A percentile compares a stretch with the other conserved stretches of the same genome.
Evolutionary conservation across 2,797 vertebrate species (phyloP).

Genomic region (Helicolenus hilgendorfi): DNA sequence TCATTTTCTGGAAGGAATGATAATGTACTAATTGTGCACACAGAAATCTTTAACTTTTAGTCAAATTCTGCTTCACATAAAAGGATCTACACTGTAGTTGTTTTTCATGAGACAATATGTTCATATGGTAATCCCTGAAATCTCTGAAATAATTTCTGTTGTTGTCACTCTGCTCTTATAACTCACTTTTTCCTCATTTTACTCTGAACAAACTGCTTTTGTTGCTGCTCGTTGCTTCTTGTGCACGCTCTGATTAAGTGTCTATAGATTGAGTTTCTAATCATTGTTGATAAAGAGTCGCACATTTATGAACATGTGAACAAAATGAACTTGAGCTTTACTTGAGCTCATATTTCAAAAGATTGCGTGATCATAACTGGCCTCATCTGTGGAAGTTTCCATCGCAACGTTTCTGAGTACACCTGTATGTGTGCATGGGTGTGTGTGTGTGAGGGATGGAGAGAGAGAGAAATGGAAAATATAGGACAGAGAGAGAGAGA

Average conservation of each 20-base stretch:
- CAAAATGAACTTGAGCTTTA: not conserved
- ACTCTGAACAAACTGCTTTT: not conserved
- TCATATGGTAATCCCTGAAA: no score
- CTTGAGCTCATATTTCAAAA: slow-evolving; percentile 28
- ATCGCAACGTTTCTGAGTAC: slow-evolving; percentile 8
- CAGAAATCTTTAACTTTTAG: not conserved
- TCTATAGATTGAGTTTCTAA: not conserved
- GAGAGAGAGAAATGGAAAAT: slow-evolving; percentile 48
- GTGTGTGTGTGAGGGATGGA: slow-evolving; percentile 17
- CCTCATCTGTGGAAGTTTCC: slow-evolving; percentile 67
- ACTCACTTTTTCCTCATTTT: not conserved
- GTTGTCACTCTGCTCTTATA: not conserved
- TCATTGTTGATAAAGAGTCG: not conserved
- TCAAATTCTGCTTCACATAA: not conserved
- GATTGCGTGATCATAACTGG: slow-evolving; percentile 27
- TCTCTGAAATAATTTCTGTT: not conserved
- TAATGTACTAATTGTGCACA: not conserved
- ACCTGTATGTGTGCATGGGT: slow-evolving; percentile 18
- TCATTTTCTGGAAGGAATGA: not conserved
- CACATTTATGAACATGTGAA: not conserved
- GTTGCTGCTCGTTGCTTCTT: not conserved
- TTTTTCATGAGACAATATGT: not conserved
- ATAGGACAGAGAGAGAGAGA: slow-evolving; percentile 56
- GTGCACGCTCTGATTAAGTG: not conserved
- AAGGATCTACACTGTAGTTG: not conserved